Conservation (phyloP, 2,797 vertebrate genomes). For the Leontocebus nigricollis region DNA sequence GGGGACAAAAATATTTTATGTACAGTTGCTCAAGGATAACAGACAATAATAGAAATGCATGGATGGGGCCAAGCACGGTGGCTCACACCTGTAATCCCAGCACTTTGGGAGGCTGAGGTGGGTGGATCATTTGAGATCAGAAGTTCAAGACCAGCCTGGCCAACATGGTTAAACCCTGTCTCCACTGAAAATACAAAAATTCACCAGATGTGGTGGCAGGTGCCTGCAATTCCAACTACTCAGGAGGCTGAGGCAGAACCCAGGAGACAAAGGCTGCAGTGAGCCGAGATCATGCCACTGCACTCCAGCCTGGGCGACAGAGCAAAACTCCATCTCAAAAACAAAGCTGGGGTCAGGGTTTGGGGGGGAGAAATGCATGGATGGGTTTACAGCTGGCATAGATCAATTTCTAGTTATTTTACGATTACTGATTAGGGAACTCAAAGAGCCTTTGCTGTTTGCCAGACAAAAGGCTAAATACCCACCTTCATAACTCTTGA, state of each 20-base stretch:
- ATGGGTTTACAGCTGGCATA: constrained; percentile 12
- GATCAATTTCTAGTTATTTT: constrained; percentile 61
- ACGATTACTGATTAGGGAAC: constrained; percentile 43
- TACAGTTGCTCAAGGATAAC: neutral
- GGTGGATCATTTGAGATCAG: neutral
- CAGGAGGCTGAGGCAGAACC: neutral
- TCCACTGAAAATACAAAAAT: neutral
- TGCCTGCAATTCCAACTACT: neutral
- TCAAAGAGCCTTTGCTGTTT: constrained; percentile 29
- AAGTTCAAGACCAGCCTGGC: neutral
- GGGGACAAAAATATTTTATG: neutral
- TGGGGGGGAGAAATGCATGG: neutral
- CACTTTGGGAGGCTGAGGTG: neutral
- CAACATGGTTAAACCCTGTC: neutral
- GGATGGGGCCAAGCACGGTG: neutral
- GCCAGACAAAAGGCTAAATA: constrained; percentile 38
- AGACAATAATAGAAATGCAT: constrained; percentile 54
- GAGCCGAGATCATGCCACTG: neutral
- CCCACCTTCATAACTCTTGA: neutral
- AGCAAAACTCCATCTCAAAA: neutral
- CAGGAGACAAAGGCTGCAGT: neutral
- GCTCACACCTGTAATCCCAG: neutral
- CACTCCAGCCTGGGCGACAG: neutral
- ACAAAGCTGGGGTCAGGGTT: too few relatives aligned
- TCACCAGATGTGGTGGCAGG: neutral